Evolutionary conservation across 92 coral and sea anemone genomes (phyloP), one percentile per base, ranked within the genome.

Genomic region (Nematostella vectensis): DNA sequence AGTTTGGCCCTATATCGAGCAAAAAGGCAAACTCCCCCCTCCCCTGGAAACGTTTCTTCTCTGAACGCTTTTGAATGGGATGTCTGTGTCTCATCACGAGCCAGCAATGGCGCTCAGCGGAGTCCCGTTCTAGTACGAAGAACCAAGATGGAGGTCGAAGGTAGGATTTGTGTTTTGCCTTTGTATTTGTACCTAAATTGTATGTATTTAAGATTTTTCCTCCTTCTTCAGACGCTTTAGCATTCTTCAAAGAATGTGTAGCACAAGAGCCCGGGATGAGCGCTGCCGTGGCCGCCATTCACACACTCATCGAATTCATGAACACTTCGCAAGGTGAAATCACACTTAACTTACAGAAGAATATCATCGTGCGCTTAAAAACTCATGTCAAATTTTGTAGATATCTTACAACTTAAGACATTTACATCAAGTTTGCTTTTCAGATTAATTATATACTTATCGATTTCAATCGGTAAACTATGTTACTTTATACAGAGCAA

Each of bases 231-330:
- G 97, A 78, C 53, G 84, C 88, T 30, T 75, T 77, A 47, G 62
- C 78, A 52, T 78, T 73, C 78, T 89, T 89, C 54, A 74, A 76
- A 56, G 72, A 77, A 44, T 78, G 88, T 53, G 81, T 89, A 86
- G 91, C 58, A 39, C 87, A 81, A 57, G 88, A 89, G 42, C 97
- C 97, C 0, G 84, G 82, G 22, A 89, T 79, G 74, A 81, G 94
- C n/a, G 85, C 74, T 13, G 91, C 95, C 0, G 83, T 85, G 20
- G 97, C 97, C 0, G 97, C 97, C 2, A 89, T 89, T 42, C 85
- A 82, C 47, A 89, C 97, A 40, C 63, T 89, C 39, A 58, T 89
- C 3, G 87, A 89, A 53, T 85, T 80, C 57, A 89, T 89, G 80
- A 89, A 78, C 24, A 77, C 59, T 29, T 70, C 78, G 33, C 50